These are phyloP conservation scores for Perdita meconis DNA, from an alignment of 2,888 invertebrate genomes.

Conservation along the genomic window DNA sequence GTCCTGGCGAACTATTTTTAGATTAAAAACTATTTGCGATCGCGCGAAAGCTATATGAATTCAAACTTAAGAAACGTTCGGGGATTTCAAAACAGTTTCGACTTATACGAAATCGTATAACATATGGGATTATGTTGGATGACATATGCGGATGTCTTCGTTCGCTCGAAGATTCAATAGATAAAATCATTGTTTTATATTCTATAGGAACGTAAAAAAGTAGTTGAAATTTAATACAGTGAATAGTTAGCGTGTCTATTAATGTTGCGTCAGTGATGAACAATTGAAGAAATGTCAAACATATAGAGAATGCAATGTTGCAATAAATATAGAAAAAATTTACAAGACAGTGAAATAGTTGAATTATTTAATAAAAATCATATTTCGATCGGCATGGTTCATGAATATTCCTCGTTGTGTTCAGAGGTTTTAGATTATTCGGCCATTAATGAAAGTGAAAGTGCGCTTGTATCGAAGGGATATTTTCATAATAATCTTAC, in stretches of 20 bases:
- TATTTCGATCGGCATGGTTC: not conserved
- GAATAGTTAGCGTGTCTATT: not conserved
- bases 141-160: conserved; percentile 3
- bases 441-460: conserved; percentile 53
- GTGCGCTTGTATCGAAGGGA: conserved; percentile 24
- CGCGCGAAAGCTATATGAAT: not conserved
- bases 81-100: not conserved
- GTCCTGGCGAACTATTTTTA: no score
- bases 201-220: not conserved
- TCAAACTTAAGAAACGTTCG: not conserved
- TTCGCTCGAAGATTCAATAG: not conserved
- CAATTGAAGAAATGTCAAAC: not conserved
- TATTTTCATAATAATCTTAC: conserved; percentile 32
- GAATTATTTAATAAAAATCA: not conserved
- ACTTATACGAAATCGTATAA: conserved; percentile 17
- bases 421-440: conserved; percentile 31
- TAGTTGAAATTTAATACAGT: not conserved
- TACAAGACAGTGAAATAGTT: not conserved
- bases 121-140: conserved; percentile 47
- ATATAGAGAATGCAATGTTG: not conserved
- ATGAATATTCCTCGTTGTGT: conserved; percentile 8
- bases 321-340: not conserved
- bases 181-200: not conserved
- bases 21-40: not conserved
- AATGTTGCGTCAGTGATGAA: not conserved